Conservation (phyloP, 2,113 vertebrate genomes). For the Camelus bactrianus region DNA sequence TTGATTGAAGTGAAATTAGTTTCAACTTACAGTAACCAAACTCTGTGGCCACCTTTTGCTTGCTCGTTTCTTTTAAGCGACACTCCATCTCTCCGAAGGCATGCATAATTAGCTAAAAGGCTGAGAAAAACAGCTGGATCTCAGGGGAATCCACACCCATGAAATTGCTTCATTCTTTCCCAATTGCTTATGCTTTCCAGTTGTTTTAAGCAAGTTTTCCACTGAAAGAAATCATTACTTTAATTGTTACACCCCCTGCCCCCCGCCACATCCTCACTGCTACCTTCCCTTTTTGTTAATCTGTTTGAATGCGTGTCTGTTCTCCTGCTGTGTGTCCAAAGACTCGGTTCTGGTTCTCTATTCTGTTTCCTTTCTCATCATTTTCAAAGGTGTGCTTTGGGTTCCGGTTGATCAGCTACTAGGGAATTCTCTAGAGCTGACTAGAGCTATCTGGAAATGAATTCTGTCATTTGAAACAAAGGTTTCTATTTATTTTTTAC, state of each 20-base stretch:
- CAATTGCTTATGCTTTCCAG: constrained; percentile 46
- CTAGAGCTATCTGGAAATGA: neutral
- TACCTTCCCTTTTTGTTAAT: neutral
- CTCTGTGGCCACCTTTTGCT: constrained; percentile 51
- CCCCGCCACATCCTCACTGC: accelerated
- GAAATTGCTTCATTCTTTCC: constrained; percentile 72
- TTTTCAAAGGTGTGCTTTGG: neutral
- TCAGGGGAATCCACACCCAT: constrained; percentile 51
- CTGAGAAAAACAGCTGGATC: constrained; percentile 74
- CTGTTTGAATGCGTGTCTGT: neutral
- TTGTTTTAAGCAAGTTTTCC: constrained; percentile 50
- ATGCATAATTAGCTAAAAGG: constrained; percentile 80
- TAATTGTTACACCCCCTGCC: neutral
- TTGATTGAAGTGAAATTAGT: constrained; percentile 80
- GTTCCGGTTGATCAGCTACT: neutral
- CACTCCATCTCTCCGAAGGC: constrained; percentile 58
- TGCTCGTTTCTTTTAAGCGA: constrained; percentile 62
- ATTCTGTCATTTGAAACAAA: neutral
- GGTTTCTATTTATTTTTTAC: neutral
- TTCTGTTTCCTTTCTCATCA: neutral
- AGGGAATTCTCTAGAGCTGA: neutral
- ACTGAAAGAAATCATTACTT: constrained; percentile 43
- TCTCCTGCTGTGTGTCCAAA: neutral
- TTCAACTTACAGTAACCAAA: constrained; percentile 73
- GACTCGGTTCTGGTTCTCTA: neutral